These are phyloP conservation scores for Atherix ibis DNA, from an alignment of 2,888 invertebrate species.

Conservation along the genomic window DNA sequence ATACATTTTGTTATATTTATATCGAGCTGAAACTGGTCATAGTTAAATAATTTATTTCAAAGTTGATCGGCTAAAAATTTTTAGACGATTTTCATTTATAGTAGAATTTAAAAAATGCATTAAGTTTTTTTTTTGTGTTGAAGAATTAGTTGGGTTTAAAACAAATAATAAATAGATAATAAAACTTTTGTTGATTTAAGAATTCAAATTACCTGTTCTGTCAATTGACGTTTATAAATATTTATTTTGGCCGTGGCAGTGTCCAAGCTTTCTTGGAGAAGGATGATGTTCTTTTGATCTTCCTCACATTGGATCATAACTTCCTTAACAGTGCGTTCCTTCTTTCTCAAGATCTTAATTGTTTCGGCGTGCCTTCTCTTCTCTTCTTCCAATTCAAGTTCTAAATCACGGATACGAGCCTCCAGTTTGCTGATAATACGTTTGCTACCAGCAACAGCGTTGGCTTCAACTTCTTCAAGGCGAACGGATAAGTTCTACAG, in stretches of 20 bases:
- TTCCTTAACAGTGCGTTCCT: constrained; percentile 93
- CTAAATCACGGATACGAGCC: constrained; percentile 85
- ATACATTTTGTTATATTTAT: no score
- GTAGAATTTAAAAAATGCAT: no score
- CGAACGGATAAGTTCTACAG: constrained; percentile 69
- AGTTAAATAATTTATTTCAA: no score
- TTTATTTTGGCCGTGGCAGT: constrained; percentile 74
- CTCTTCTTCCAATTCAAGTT: constrained; percentile 89
- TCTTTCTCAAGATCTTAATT: constrained; percentile 94
- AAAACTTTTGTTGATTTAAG: no score
- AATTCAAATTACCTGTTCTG: constrained; percentile 89
- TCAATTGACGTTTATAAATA: constrained; percentile 91
- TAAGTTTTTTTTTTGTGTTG: no score
- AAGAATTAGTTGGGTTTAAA: no score
- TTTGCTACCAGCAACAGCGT: constrained; percentile 91
- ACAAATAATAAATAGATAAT: no score
- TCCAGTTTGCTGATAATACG: constrained; percentile 96
- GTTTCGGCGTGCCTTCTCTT: constrained; percentile 94
- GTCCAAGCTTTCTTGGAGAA: constrained; percentile 82
- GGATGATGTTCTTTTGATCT: constrained; percentile 86
- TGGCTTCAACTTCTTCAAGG: constrained; percentile 91
- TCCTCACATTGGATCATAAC: constrained; percentile 90
- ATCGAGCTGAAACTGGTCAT: no score
- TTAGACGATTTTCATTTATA: no score
- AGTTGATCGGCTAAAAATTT: no score